Evolutionary conservation across 2,888 invertebrate species (phyloP).

Genomic region (Leptothorax acervorum): DNA sequence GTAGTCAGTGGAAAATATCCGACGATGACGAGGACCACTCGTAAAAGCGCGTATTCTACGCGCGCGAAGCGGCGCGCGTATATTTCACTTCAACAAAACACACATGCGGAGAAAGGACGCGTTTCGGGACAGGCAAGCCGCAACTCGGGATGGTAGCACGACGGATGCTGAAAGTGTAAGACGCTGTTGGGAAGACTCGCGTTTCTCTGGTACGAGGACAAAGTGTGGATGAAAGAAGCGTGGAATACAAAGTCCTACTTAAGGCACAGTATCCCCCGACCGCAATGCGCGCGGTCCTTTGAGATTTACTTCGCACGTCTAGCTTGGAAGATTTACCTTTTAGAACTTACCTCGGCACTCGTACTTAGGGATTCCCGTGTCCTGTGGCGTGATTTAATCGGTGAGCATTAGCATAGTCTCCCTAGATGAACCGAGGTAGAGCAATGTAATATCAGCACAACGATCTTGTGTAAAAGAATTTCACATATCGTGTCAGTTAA

Average conservation of each 20-base stretch:
- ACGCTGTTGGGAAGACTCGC: slow-evolving; percentile 30
- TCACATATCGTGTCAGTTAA: neutral
- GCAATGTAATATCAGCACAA: neutral
- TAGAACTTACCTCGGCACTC: slow-evolving; percentile 47
- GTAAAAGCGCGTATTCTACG: slow-evolving; percentile 20
- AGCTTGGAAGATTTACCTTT: slow-evolving; percentile 49
- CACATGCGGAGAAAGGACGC: neutral
- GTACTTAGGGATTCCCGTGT: slow-evolving; percentile 46
- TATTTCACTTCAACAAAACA: slow-evolving; percentile 44
- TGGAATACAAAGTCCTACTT: slow-evolving; percentile 54
- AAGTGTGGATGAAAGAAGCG: slow-evolving; percentile 56
- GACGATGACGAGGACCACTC: slow-evolving; percentile 15
- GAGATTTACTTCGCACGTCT: slow-evolving; percentile 57
- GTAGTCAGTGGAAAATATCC: slow-evolving; percentile 40
- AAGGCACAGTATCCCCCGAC: slow-evolving; percentile 32
- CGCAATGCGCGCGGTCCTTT: slow-evolving; percentile 48
- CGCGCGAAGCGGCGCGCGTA: slow-evolving; percentile 1
- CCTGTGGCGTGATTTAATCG: slow-evolving; percentile 51
- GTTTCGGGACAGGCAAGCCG: neutral
- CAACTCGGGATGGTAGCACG: neutral
- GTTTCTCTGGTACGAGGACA: slow-evolving; percentile 25
- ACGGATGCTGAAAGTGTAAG: slow-evolving; percentile 42
- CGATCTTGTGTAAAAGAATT: slow-evolving; percentile 13
- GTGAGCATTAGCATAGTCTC: slow-evolving; percentile 44
- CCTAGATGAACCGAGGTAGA: slow-evolving; percentile 27